phyloP scores from a whole-genome alignment of 2,888 invertebrate species.

The Stomorhina lunata region DNA sequence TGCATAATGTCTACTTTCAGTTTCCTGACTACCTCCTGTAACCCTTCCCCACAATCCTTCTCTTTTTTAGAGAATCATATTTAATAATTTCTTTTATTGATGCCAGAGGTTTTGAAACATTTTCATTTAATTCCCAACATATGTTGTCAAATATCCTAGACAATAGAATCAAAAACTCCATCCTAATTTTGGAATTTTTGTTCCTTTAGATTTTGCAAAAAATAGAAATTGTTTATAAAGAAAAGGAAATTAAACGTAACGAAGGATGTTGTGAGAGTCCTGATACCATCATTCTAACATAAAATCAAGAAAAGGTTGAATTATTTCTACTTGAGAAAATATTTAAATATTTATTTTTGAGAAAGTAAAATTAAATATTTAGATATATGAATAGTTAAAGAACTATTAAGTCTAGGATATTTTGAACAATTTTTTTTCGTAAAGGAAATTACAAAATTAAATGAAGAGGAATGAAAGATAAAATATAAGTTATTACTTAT shows the following conservation, averaged over 20 bases:
- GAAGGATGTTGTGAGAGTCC: too few species aligned
- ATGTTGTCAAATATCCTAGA: conserved; percentile 33
- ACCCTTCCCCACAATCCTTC: too few species aligned
- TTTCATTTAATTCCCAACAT: conserved; percentile 41
- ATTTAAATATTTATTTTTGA: conserved; percentile 11
- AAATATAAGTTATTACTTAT: conserved; percentile 5
- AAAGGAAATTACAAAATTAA: conserved; percentile 60
- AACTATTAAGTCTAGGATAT: too few species aligned
- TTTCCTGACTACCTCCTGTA: too few species aligned
- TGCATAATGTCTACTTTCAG: too few species aligned
- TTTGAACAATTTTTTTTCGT: too few species aligned
- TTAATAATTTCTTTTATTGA: too few species aligned
- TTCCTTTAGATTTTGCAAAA: not conserved
- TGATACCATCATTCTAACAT: too few species aligned
- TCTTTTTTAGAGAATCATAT: too few species aligned
- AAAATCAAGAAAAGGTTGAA: not conserved
- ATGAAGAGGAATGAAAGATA: conserved; percentile 58
- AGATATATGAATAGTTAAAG: not conserved
- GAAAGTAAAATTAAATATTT: not conserved
- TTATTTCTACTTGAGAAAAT: not conserved
- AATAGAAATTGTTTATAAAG: conserved; percentile 31
- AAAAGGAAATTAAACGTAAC: conserved; percentile 58
- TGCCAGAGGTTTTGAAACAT: not conserved
- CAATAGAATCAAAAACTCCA: conserved; percentile 11
- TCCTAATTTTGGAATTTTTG: not conserved